Base-by-base conservation (phyloP, 1,140 invertebrate species). In the Psix sp. region DNA sequence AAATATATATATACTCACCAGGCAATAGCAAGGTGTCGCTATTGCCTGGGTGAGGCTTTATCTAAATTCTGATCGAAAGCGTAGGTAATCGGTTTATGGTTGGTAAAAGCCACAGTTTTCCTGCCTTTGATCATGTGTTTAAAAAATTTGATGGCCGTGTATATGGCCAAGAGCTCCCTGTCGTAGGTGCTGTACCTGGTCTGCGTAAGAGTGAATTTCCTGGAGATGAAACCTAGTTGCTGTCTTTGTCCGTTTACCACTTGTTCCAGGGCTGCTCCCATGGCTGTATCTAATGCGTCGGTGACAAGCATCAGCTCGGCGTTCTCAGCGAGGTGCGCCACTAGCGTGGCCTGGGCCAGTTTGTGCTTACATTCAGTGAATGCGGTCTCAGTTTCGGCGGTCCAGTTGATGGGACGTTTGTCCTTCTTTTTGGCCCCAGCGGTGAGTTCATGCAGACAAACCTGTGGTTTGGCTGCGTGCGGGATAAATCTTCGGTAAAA, bases 171-270 rank as follows among this genome's bases (percentile, higher is more conserved):
- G 1, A 35, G 6, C n/a, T 35, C 33, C 0, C 84, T 49, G 54
- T 88, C 86, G 73, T 84, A 89, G 1, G 83, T 76, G 7, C 75
- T 78, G 35, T 87, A 88, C 11, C 80, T 80, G n/a, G 48, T 18
- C 65, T 88, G 74, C 0, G 78, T 33, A 11, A 66, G 26, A 4
- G 33, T 77, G 0, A 88, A 48, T 51, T 83, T 86, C 15, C 62
- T 77, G 1, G 82, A 86, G 54, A 35, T 13, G 13, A 85, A 88
- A 14, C 75, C 81, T 0, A 86, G 40, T 1, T 82, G 83, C 70
- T 82, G 51, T 72, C 76, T 77, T 1, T 38, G 9, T 17, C 40
- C 40, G 17, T 74, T 21, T 7, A 63, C 21, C 0, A 14, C 9
- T 66, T 88, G 86, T 13, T 87, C 77, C 3, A 89, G 38, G 3